These are phyloP conservation scores for Hippopotamus amphibius DNA, from an alignment of 2,113 vertebrate species.

Conservation along the genomic window DNA sequence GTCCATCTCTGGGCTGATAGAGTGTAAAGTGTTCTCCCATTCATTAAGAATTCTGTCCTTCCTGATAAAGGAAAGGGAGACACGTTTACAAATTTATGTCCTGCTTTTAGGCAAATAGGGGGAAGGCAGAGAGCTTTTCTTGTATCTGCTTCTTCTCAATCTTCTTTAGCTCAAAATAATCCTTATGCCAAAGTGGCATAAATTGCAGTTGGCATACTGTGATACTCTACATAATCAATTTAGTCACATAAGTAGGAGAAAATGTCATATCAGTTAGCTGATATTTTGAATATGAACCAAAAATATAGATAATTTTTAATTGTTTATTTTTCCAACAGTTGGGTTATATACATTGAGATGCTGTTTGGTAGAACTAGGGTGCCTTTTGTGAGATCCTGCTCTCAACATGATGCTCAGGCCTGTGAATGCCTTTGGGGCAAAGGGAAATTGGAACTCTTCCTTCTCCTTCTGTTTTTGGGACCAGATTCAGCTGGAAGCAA, in stretches of 20 bases:
- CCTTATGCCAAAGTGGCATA: not conserved
- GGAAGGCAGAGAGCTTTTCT: not conserved
- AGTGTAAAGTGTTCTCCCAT: not conserved
- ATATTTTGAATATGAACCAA: conserved; percentile 44
- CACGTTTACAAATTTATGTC: not conserved
- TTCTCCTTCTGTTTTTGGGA: conserved; percentile 30
- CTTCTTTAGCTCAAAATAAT: conserved; percentile 16
- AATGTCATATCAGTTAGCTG: conserved; percentile 13
- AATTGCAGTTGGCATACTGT: not conserved
- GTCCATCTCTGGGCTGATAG: not conserved
- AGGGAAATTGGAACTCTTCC: conserved; percentile 16
- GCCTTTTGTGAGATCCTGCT: conserved; percentile 32
- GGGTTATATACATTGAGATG: conserved; percentile 19
- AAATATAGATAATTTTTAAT: conserved; percentile 10
- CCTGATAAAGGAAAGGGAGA: not conserved
- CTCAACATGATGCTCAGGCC: not conserved
- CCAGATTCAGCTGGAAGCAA: conserved; percentile 56
- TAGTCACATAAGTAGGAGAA: not conserved
- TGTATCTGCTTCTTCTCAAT: not conserved
- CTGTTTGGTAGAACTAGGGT: conserved; percentile 30
- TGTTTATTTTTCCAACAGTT: not conserved
- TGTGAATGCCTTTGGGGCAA: conserved; percentile 43
- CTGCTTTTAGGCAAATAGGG: not conserved
- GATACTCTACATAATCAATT: not conserved
- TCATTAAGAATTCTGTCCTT: not conserved